Evolutionary conservation across 2,888 invertebrate genomes (phyloP), one percentile per base, ranked within the genome.

Genomic region (Julus scandinavius): DNA sequence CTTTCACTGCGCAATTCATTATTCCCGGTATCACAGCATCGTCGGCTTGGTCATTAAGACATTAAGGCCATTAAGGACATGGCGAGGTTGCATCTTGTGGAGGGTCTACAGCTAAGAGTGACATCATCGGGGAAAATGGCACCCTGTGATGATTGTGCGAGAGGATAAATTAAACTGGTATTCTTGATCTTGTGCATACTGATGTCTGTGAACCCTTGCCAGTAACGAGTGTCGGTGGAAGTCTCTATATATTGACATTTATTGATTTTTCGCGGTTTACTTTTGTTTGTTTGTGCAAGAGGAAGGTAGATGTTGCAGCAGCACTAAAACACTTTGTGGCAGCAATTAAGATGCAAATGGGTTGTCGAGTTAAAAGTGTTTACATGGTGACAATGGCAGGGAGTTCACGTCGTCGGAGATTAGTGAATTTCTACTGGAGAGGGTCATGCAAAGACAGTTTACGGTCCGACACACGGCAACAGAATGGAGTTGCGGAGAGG

Each of bases 401-500:
- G 54, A 54, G 17, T 54, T 15, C 54, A 54, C 54, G 2, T 13
- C 54, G 0, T 54, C 13, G 4, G 54, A 7, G 2, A 13, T 54
- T 0, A 13, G 54, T 0, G 54, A 54, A 4, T 7, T 54, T 54
- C 54, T 54, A 13, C 54, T 13, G 17, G 13, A 1, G 17, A 54
- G 13, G 13, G 13, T 9, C 0, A 54, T 13, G 0, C 13, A 54
- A 54, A 3, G 17, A 0, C 5, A 13, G 13, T 54, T 54, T 13
- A 11, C 54, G 13, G 54, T 89, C 7, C 87, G 86, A 17, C 49
- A 90, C 63, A 87, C 87, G 0, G 89, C 89, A 89, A n/a, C 89
- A 88, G 38, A 89, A 89, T 83, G 89, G 89, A 41, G 54, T 90
- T 11, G 86, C 89, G 0, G 89, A 89, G n/a, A 20, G 89, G 49